phyloP scores from a whole-genome alignment of 2,888 invertebrate species.

The Habroteleia sp. region DNA sequence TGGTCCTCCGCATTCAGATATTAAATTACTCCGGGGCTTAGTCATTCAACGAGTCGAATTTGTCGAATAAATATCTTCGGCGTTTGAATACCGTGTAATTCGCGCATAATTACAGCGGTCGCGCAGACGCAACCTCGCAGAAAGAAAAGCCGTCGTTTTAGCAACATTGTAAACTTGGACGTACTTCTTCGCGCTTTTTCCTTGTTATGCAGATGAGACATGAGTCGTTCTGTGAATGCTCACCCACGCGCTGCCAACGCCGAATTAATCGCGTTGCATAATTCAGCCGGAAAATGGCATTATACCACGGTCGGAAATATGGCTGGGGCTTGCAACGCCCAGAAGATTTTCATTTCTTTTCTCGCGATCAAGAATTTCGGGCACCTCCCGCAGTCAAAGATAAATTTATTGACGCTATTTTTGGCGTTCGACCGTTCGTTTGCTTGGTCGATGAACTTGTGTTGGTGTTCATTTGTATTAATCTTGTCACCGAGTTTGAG shows the following conservation, averaged over 20 bases:
- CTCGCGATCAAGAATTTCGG: constrained; percentile 16
- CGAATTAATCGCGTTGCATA: constrained; percentile 35
- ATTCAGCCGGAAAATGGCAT: constrained; percentile 32
- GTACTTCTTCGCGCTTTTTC: constrained; percentile 1
- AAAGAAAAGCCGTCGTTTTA: too few species aligned
- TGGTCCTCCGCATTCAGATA: constrained; percentile 4
- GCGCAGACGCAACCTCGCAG: too few species aligned
- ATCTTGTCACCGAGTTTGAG: constrained; percentile 15
- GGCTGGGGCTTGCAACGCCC: constrained; percentile 6
- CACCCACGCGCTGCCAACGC: constrained; percentile 33
- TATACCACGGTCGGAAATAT: constrained; percentile 19
- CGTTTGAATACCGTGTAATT: constrained; percentile 36
- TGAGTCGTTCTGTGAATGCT: constrained; percentile 20
- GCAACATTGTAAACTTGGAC: neutral
- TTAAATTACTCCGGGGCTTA: constrained; percentile 14
- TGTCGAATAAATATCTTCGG: too few species aligned
- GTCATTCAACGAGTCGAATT: too few species aligned
- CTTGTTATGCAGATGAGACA: constrained; percentile 51
- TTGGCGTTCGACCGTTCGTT: constrained; percentile 11
- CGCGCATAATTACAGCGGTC: constrained; percentile 4
- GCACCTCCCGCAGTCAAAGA: constrained; percentile 20
- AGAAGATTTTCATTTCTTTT: constrained; percentile 14
- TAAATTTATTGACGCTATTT: constrained; percentile 46
- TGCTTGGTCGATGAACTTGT: constrained; percentile 42
- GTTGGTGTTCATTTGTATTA: constrained; percentile 17